These are phyloP conservation scores for Stomatorhinus ivindoensis DNA, from an alignment of 2,113 vertebrate genomes.

Conservation along the genomic window DNA sequence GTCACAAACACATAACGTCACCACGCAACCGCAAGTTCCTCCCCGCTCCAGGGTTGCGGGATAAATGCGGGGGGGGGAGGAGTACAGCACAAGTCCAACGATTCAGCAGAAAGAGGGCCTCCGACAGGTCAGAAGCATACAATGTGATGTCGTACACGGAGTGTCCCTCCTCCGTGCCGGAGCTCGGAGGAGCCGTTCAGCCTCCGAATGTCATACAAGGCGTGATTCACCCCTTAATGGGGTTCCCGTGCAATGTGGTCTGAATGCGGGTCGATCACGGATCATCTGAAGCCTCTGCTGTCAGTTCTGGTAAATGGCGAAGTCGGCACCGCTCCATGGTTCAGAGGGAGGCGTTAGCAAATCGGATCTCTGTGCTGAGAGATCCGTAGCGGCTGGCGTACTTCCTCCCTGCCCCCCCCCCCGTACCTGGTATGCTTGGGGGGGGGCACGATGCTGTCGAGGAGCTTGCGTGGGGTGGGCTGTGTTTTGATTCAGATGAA, in stretches of 20 bases:
- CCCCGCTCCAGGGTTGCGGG: not conserved
- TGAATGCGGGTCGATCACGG: not conserved
- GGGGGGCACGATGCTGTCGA: not conserved
- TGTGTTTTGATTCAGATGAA: not conserved
- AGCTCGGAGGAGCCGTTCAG: not conserved
- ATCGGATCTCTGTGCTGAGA: not conserved
- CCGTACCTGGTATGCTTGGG: not conserved
- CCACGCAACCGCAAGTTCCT: not conserved
- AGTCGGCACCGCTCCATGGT: not conserved
- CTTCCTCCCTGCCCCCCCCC: not conserved
- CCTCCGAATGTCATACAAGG: not conserved
- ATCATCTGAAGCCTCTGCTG: not conserved
- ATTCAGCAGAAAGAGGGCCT: not conserved
- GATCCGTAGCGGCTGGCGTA: not conserved
- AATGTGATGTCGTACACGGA: not conserved
- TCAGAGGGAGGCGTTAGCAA: not conserved
- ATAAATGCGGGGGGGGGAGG: not conserved
- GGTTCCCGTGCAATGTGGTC: not conserved
- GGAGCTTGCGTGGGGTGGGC: not conserved
- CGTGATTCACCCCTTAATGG: not conserved
- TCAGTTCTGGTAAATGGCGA: not conserved
- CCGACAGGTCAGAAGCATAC: not conserved
- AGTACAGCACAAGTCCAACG: not conserved
- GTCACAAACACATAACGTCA: not conserved
- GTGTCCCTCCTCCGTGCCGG: not conserved